Percentiles rank a stretch among this genome's conserved stretches.
Conservation (phyloP, 2,113 vertebrate species). For the Dicerorhinus sumatrensis region DNA sequence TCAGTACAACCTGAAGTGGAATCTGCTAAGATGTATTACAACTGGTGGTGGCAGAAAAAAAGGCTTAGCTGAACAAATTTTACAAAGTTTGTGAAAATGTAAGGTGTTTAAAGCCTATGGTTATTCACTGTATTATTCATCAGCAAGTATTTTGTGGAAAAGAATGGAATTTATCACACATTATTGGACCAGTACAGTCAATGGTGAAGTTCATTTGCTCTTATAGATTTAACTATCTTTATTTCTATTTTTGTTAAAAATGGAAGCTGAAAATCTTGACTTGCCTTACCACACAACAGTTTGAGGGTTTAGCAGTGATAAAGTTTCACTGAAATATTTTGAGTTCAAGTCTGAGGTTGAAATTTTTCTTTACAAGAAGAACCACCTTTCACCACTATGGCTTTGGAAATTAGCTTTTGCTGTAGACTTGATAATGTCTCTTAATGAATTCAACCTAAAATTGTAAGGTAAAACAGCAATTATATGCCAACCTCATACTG, state of each 20-base stretch:
- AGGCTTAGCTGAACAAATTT: not conserved
- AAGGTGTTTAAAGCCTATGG: not conserved
- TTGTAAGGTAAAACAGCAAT: slow-evolving; percentile 23
- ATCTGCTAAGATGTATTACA: slow-evolving; percentile 25
- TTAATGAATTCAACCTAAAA: slow-evolving; percentile 53
- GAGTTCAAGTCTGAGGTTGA: not conserved
- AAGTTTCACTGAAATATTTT: slow-evolving; percentile 3
- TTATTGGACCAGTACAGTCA: not conserved
- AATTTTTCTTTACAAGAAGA: not conserved
- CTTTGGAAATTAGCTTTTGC: slow-evolving; percentile 32
- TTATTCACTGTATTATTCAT: slow-evolving; percentile 15
- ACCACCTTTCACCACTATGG: not conserved
- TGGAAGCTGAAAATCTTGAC: not conserved
- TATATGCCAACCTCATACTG: not conserved
- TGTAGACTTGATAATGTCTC: slow-evolving; percentile 10
- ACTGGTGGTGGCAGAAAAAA: not conserved
- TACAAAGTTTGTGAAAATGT: not conserved
- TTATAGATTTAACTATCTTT: not conserved
- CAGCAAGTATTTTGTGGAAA: slow-evolving; percentile 40
- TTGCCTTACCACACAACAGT: not conserved
- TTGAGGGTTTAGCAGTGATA: not conserved
- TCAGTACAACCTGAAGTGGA: not conserved
- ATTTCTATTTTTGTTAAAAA: not conserved
- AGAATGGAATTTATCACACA: not conserved
- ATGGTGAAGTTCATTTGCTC: not conserved